Evolutionary conservation across 2,888 invertebrate genomes (phyloP), one percentile per base, ranked within the genome.

Genomic region (Dryobota labecula): DNA sequence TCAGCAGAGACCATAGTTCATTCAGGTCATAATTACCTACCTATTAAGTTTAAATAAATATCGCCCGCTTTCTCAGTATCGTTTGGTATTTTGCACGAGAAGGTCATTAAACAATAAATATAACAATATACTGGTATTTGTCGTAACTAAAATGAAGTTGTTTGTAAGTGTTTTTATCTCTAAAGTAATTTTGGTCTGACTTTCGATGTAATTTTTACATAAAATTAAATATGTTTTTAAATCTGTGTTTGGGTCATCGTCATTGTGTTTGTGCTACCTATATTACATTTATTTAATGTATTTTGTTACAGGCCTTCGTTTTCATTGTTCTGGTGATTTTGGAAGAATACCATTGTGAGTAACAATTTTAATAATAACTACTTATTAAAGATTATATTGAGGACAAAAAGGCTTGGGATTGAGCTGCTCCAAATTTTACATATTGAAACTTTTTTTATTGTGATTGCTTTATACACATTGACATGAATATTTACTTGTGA

Each of bases 281-380:
- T 33, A n/a, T 18, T n/a, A 33, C 8, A 36, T 36, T 36, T 36
- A 36, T 36, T 7, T 13, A 18, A 30, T 27, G 27, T 30, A 58
- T 43, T 24, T 54, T 54, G 49, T 70, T 70, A 8, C 71, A 72
- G 71, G n/a, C 2, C 27, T 45, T 7, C 20, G 7, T 49, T 15
- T 45, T 61, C 24, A 20, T 72, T 15, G 6, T 70, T 38, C 8
- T 70, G 45, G 24, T 70, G 61, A 27, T 61, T 54, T 61, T 61
- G 8, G 53, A 72, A 61, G 61, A 43, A 72, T 70, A 38, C 24
- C 53, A 45, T 2, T 61, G 71, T 72, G 8, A 72, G 71, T 54
- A 53, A 1, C 2, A 60, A n/a, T 20, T 38, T 36, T 27, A 45
- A 24, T 33, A 9, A 18, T n/a, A 8, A 20, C 0, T 45, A n/a